phyloP scores from a whole-genome alignment of 2,113 vertebrate genomes.

The Leiothrix lutea region DNA sequence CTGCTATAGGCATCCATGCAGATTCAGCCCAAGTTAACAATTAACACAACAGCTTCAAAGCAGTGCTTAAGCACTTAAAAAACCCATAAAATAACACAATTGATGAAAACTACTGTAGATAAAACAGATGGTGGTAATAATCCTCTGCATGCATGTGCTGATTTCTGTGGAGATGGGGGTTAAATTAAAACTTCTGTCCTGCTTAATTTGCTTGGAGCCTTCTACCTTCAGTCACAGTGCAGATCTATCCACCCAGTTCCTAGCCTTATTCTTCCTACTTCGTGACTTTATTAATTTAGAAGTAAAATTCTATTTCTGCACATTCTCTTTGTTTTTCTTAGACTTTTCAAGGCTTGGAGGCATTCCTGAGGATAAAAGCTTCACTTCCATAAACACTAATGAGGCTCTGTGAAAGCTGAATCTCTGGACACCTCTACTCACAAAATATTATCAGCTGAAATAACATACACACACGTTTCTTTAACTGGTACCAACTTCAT shows the following conservation, averaged over 20 bases:
- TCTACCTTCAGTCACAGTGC: neutral
- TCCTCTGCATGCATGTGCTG: neutral
- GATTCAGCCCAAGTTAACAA: conserved; percentile 55
- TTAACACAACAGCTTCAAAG: conserved; percentile 51
- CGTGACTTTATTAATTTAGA: neutral
- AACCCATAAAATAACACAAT: neutral
- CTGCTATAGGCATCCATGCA: neutral
- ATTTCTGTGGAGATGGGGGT: neutral
- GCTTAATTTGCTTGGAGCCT: neutral
- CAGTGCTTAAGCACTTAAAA: neutral
- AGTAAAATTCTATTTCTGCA: neutral
- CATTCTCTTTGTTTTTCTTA: neutral
- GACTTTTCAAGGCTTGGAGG: neutral
- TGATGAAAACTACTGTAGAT: neutral
- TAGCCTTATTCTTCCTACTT: neutral
- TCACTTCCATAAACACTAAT: neutral
- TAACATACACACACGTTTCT: rapidly evolving
- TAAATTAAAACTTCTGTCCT: neutral
- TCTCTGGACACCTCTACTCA: neutral
- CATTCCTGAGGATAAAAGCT: neutral
- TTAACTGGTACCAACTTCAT: neutral
- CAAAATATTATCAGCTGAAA: neutral
- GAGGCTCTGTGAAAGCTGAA: neutral
- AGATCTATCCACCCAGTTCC: neutral
- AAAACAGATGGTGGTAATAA: neutral